A percentile compares a stretch with the other conserved stretches of the same genome.
Evolutionary conservation across 1,140 invertebrate species (phyloP).

Genomic region (Nasonia vitripennis): DNA sequence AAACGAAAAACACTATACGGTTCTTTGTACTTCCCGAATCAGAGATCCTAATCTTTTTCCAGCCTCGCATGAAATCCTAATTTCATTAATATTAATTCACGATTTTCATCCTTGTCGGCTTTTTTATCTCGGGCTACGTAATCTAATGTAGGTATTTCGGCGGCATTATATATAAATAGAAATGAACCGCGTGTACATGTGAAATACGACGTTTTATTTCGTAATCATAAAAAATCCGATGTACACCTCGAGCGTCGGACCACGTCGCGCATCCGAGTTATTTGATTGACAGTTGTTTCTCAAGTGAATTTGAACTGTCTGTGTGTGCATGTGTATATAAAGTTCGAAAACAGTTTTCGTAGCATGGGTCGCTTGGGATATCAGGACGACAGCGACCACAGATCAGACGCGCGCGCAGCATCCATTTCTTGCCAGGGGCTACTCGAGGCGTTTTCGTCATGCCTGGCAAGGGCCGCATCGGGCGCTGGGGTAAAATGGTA

Average conservation of each 20-base stretch:
- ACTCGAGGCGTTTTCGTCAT: background rate
- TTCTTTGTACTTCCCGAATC: background rate
- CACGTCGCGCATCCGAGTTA: background rate
- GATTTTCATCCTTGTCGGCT: background rate
- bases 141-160: background rate
- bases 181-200: background rate
- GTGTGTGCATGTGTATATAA: background rate
- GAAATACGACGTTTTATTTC: background rate
- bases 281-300: background rate
- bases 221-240: background rate
- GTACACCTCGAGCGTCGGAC: background rate
- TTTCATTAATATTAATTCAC: conserved; percentile 4
- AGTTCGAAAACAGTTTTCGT: background rate
- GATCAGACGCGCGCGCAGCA: background rate
- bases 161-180: background rate
- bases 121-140: background rate
- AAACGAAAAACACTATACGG: background rate
- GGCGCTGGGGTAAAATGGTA: background rate
- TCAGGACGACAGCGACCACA: background rate
- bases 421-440: background rate
- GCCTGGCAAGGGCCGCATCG: background rate
- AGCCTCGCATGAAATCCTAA: background rate
- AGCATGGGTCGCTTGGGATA: background rate
- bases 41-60: background rate
- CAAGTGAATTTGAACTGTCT: background rate